Evolutionary conservation across 2,113 vertebrate genomes (phyloP).

Genomic region (Solea senegalensis): DNA sequence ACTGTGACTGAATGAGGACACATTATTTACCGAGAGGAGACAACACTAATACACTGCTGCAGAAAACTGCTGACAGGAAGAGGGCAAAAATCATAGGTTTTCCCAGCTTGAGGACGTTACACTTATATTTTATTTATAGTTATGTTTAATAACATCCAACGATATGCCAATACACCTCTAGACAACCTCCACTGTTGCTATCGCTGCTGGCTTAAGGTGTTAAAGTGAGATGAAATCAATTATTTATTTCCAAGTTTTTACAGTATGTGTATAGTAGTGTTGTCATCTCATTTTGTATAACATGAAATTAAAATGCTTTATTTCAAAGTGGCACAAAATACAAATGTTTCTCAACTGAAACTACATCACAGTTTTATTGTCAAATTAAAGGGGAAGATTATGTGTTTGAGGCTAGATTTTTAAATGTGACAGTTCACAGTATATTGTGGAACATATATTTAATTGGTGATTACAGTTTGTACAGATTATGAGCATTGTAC

Average conservation of each 20-base stretch:
- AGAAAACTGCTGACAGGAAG: constrained; percentile 84
- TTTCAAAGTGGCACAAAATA: background rate
- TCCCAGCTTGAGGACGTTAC: constrained; percentile 72
- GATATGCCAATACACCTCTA: constrained; percentile 64
- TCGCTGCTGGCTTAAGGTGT: constrained; percentile 48
- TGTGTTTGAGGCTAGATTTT: background rate
- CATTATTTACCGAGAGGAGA: constrained; percentile 85
- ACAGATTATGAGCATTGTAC: constrained; percentile 29
- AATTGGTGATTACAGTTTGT: constrained; percentile 27
- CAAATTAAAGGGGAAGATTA: background rate
- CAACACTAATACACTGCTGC: constrained; percentile 76
- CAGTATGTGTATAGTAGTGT: constrained; percentile 21
- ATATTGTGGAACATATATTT: background rate
- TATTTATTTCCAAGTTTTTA: constrained; percentile 32
- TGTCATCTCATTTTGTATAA: constrained; percentile 24
- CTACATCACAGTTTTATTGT: background rate
- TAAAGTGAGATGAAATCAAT: constrained; percentile 42
- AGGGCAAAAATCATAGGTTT: constrained; percentile 79
- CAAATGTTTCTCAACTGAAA: background rate
- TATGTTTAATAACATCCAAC: constrained; percentile 71
- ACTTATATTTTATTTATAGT: constrained; percentile 81
- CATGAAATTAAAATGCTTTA: constrained; percentile 9
- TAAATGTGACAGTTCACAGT: constrained; percentile 5
- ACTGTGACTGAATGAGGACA: constrained; percentile 86
- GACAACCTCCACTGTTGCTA: constrained; percentile 59